These are phyloP conservation scores for Calidris pygmaea DNA, from an alignment of 2,113 vertebrate genomes.

Conservation along the genomic window DNA sequence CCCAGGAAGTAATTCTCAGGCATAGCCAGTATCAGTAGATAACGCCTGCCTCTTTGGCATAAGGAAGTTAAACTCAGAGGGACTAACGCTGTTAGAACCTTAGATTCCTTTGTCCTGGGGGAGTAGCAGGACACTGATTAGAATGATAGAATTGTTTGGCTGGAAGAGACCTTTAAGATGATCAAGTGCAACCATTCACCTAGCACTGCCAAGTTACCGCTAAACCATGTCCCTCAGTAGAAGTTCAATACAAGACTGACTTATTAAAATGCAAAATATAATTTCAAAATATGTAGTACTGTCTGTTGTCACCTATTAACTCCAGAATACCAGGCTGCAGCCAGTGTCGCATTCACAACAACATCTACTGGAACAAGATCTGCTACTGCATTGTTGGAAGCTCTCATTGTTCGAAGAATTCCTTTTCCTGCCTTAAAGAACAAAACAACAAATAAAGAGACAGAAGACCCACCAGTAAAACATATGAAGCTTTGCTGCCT, in stretches of 20 bases:
- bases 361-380: constrained; percentile 96
- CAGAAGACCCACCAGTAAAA: constrained; percentile 49
- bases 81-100: not conserved
- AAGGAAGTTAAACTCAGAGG: not conserved
- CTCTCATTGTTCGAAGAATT: constrained; percentile 96
- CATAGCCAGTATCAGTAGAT: not conserved
- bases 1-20: not conserved
- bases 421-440: constrained; percentile 94
- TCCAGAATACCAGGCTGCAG: constrained; percentile 96
- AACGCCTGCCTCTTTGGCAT: not conserved
- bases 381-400: constrained; percentile 91
- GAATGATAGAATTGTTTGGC: not conserved
- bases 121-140: not conserved
- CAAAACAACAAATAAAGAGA: constrained; percentile 55
- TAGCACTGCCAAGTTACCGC: not conserved
- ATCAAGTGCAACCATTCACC: not conserved
- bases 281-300: not conserved
- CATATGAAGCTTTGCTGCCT: not conserved
- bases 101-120: not conserved
- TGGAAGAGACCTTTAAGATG: not conserved
- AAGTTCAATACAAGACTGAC: not conserved
- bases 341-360: constrained; percentile 90
- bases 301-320: constrained; percentile 79
- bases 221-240: not conserved
- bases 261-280: not conserved